Evolutionary conservation across 2,113 vertebrate genomes (phyloP).

Genomic region (Erythrocercus mccallii): DNA sequence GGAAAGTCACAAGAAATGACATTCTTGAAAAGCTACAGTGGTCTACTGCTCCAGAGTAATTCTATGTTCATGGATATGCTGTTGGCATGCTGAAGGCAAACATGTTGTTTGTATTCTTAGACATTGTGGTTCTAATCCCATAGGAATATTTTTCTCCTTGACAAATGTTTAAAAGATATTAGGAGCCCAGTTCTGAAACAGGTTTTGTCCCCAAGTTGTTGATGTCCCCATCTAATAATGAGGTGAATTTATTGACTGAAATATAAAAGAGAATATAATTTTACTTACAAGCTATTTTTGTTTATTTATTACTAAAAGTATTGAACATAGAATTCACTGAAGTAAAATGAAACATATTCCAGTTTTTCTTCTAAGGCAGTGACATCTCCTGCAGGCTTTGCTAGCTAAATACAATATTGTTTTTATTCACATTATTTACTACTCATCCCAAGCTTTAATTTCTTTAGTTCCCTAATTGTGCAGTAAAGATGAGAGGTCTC

Average conservation of each 20-base stretch:
- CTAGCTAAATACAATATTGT: not conserved
- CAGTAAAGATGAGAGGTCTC: not conserved
- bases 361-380: not conserved
- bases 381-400: not conserved
- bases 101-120: not conserved
- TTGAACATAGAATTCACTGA: not conserved
- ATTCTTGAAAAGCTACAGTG: not conserved
- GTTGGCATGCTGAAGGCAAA: not conserved
- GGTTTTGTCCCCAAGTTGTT: accelerated
- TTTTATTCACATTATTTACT: not conserved
- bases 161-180: not conserved
- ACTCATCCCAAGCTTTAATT: not conserved
- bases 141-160: not conserved
- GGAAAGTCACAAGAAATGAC: not conserved
- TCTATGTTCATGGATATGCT: not conserved
- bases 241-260: not conserved
- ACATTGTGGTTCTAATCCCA: not conserved
- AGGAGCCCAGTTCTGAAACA: not conserved
- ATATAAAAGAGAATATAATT: not conserved
- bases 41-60: not conserved
- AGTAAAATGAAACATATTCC: not conserved
- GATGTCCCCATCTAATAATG: too few species aligned
- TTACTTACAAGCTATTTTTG: not conserved
- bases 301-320: not conserved
- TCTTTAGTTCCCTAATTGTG: not conserved